Evolutionary conservation across 2,113 vertebrate genomes (phyloP).

Genomic region (Megaceryle maxima): DNA sequence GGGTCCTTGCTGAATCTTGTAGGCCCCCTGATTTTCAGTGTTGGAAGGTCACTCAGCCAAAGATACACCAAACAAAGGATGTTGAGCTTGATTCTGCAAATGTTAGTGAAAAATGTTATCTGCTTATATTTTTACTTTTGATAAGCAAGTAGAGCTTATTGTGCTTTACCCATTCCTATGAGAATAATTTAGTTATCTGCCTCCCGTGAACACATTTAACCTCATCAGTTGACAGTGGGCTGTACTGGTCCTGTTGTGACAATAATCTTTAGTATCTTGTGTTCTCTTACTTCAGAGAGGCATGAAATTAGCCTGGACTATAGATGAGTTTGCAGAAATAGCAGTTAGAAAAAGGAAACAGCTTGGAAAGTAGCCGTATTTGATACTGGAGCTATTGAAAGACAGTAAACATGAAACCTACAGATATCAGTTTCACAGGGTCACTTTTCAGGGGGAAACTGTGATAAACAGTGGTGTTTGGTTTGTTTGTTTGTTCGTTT

Average conservation of each 20-base stretch:
- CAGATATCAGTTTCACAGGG: neutral
- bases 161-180: neutral
- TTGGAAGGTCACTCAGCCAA: neutral
- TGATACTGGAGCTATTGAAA: neutral
- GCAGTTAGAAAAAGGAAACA: neutral
- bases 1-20: neutral
- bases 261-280: neutral
- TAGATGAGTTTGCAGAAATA: neutral
- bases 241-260: neutral
- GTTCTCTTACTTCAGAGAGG: neutral
- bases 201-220: neutral
- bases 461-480: neutral
- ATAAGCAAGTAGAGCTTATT: neutral
- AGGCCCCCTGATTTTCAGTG: neutral
- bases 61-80: neutral
- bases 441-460: slow-evolving; percentile 20
- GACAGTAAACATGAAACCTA: neutral
- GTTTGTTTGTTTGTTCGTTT: too few species aligned
- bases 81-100: neutral
- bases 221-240: neutral
- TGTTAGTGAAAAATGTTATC: neutral
- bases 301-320: neutral
- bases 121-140: neutral
- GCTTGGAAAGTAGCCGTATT: neutral
- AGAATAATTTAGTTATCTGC: neutral